phyloP scores from a whole-genome alignment of 2,888 invertebrate species.

The Troides aeacus region DNA sequence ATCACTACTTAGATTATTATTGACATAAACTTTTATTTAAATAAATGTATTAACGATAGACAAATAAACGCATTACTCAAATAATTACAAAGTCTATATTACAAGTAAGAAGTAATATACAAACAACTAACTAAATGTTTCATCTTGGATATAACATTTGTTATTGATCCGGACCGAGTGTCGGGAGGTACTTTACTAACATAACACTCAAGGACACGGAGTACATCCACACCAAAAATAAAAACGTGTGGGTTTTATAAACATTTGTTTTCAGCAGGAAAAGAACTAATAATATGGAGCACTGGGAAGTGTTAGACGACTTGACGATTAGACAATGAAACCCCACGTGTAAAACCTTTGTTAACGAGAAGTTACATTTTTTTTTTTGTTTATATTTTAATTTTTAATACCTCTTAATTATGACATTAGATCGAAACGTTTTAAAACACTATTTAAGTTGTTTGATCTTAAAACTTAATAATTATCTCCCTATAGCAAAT shows the following conservation, averaged over 20 bases:
- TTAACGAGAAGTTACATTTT: neutral
- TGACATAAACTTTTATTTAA: no score
- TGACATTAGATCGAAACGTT: neutral
- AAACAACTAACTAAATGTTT: no score
- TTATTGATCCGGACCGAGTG: neutral
- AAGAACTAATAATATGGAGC: neutral
- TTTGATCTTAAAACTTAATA: conserved; percentile 6
- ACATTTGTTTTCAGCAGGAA: neutral
- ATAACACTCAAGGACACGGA: neutral
- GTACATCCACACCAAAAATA: neutral
- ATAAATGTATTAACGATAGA: no score
- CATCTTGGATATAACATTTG: no score
- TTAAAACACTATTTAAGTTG: neutral
- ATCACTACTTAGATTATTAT: no score
- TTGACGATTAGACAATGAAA: neutral
- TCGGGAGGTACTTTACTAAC: neutral
- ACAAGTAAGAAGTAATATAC: no score
- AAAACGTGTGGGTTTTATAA: neutral
- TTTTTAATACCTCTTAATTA: neutral
- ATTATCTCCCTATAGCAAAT: neutral
- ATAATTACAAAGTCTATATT: no score
- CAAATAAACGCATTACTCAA: no score
- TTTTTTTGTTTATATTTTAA: no score
- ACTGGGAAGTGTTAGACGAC: neutral
- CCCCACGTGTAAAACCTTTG: neutral